Percentiles rank a stretch among this genome's conserved stretches.
Conservation (phyloP, 2,888 invertebrate genomes). For the Oscheius sp. region DNA sequence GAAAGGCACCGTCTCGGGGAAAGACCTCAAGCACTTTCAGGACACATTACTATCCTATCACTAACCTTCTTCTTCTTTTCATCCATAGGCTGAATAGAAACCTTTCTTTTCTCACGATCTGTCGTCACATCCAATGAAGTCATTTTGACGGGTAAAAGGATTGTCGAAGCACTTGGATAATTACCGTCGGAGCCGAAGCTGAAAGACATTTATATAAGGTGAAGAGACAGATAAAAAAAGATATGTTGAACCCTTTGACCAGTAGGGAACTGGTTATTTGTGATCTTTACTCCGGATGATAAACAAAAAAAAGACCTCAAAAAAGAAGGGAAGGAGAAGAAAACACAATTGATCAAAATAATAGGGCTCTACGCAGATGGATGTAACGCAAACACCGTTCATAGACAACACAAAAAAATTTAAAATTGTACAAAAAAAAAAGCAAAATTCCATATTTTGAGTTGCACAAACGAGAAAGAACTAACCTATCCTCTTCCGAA, state of each 20-base stretch:
- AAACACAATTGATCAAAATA: no score
- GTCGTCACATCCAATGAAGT: background rate
- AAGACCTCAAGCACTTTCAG: background rate
- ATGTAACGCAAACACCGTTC: no score
- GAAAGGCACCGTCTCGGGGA: conserved; percentile 8
- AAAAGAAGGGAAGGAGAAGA: no score
- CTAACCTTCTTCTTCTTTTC: conserved; percentile 29
- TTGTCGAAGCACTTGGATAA: conserved; percentile 8
- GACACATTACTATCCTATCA: background rate
- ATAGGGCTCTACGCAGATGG: no score
- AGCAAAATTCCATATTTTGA: no score
- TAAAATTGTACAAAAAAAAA: no score
- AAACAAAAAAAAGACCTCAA: no score
- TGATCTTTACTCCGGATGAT: no score
- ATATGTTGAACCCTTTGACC: background rate
- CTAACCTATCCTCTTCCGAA: no score
- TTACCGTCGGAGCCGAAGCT: conserved; percentile 24
- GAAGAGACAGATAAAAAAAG: background rate
- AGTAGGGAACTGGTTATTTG: no score
- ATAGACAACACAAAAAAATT: no score
- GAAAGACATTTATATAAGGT: background rate
- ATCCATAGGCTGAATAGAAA: conserved; percentile 36
- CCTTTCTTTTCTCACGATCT: conserved; percentile 36
- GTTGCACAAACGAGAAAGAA: no score
- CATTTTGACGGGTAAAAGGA: conserved; percentile 28